phyloP scores from a whole-genome alignment of 2,888 invertebrate species.

The Magallana nippona region DNA sequence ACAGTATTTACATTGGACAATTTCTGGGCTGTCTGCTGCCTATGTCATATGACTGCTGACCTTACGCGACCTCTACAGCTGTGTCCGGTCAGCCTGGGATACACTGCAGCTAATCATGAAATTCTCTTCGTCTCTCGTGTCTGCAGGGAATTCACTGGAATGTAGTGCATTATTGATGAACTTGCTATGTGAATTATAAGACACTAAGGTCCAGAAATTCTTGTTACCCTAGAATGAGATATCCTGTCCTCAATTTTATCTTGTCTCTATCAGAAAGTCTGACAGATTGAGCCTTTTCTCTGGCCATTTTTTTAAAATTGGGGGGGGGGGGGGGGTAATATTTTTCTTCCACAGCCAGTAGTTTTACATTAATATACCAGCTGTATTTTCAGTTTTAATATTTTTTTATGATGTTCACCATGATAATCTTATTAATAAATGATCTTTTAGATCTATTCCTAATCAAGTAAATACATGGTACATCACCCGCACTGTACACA shows the following conservation, averaged over 20 bases:
- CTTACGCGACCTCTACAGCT: constrained; percentile 1
- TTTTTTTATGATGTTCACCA: too few species aligned
- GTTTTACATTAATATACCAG: too few species aligned
- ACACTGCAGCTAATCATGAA: constrained; percentile 10
- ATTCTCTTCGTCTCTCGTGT: constrained; percentile 16
- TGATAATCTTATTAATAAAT: too few species aligned
- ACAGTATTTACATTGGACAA: constrained; percentile 9
- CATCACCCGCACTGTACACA: too few species aligned
- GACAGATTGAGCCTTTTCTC: too few species aligned
- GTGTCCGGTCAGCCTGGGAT: constrained; percentile 16
- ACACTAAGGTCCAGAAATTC: constrained; percentile 1
- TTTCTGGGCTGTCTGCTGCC: background rate
- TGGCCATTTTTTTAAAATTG: too few species aligned
- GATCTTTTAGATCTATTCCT: too few species aligned
- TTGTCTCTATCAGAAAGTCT: too few species aligned
- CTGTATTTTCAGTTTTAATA: too few species aligned
- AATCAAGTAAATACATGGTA: too few species aligned
- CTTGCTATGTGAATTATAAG: background rate
- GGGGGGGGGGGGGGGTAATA: too few species aligned
- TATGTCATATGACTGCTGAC: constrained; percentile 6
- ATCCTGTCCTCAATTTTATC: background rate
- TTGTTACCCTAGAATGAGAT: background rate
- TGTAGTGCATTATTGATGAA: constrained; percentile 22
- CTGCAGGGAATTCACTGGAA: background rate
- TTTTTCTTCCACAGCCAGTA: too few species aligned